Base-by-base conservation (phyloP, 2,888 invertebrate species). In the Andrena bicolor region DNA sequence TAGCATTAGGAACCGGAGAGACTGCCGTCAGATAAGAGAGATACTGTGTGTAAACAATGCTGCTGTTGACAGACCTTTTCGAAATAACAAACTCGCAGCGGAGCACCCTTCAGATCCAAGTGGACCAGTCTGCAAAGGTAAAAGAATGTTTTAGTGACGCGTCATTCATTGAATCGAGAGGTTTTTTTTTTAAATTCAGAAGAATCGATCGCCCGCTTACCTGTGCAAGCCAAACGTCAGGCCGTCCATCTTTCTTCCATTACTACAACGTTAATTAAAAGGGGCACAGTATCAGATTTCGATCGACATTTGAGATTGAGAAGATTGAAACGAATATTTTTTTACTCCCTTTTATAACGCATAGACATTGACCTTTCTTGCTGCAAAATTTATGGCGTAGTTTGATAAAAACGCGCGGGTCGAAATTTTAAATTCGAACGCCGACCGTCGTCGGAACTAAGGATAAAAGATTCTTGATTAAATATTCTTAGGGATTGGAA, bases 51-150 rank as follows among this genome's bases (percentile, higher is more conserved):
- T 86, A 88, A 90, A 88, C 84, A 86, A 84, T 73, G 66, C 70
- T 71, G 48, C 61, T 79, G 80, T 87, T 82, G 30, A 82, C 84
- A 83, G 87, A 94, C 95, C 94, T 95, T 95, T 93, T 96, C 95
- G 66, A 96, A 94, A 89, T 95, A 96, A 66, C 93, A 93, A 6
- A 96, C 92, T 91, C 95, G 96, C 53, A 96, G 96, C 5, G 97
- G 96, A 41, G 97, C 96, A 64, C 97, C 97, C 94, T 97, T 97
- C 76, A 97, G 92, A 93, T 97, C 97, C 85, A 97, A 94, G 93
- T 97, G 97, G 74, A 97, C 95, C 81, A 97, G 92, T 82, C 95
- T 94, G 86, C 48, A 92, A 92, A 61, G 80, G 41, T 79, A 88
- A 80, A 76, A 72, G 51, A 8, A 76, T 69, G 30, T 60, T 71